These are phyloP conservation scores for Tragelaphus imberbis DNA, from an alignment of 2,113 vertebrate genomes.

Conservation along the genomic window DNA sequence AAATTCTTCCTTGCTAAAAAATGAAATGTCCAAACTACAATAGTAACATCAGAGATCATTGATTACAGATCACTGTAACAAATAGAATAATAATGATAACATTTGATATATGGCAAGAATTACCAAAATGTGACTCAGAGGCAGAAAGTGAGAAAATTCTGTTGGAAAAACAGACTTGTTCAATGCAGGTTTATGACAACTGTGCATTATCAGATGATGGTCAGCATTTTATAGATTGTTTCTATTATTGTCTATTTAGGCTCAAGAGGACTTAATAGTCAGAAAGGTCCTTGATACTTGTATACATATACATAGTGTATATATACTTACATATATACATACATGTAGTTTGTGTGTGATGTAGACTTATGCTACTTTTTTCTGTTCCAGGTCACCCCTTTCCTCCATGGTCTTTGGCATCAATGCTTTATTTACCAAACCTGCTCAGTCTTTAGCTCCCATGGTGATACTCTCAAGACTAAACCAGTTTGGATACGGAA, in stretches of 20 bases:
- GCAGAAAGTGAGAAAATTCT: background rate
- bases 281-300: background rate
- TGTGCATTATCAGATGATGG: background rate
- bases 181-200: background rate
- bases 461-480: conserved; percentile 86
- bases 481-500: conserved; percentile 88
- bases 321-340: background rate
- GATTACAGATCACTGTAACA: background rate
- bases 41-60: background rate
- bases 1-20: background rate
- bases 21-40: background rate
- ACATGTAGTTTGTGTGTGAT: background rate
- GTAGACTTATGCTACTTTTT: background rate
- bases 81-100: background rate
- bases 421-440: conserved; percentile 92
- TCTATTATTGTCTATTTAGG: background rate
- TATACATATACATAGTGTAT: background rate
- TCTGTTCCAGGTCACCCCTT: conserved; percentile 84
- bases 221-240: background rate
- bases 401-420: conserved; percentile 94
- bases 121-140: background rate
- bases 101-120: background rate
- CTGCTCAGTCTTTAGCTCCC: conserved; percentile 90
- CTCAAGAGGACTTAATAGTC: background rate
- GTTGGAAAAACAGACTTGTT: background rate